phyloP scores from a whole-genome alignment of 1,140 invertebrate genomes.

The Trichogramma pretiosum region DNA sequence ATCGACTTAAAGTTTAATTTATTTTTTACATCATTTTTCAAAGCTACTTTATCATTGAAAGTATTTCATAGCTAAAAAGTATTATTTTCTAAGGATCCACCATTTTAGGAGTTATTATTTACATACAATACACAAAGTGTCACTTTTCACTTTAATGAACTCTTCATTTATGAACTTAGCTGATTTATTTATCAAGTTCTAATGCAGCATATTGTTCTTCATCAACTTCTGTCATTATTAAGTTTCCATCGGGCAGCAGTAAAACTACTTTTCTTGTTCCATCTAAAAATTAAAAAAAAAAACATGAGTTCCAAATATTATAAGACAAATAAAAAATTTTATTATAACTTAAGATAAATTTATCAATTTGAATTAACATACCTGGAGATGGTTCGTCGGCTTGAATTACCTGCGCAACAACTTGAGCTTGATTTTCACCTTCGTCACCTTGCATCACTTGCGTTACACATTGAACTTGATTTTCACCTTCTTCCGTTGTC shows the following conservation, averaged over 20 bases:
- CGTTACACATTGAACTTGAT: slow-evolving; percentile 63
- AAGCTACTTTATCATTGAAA: slow-evolving; percentile 14
- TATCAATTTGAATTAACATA: slow-evolving; percentile 34
- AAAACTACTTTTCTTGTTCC: slow-evolving; percentile 71
- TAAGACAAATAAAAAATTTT: not conserved
- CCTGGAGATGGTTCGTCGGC: slow-evolving; percentile 70
- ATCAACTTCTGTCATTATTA: slow-evolving; percentile 76
- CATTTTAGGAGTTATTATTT: slow-evolving; percentile 13
- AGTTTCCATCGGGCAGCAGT: slow-evolving; percentile 67
- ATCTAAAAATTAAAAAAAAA: slow-evolving; percentile 45
- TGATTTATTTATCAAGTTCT: slow-evolving; percentile 52
- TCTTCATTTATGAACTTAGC: not conserved
- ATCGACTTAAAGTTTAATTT: slow-evolving; percentile 19
- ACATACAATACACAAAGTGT: slow-evolving; percentile 19
- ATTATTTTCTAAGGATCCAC: slow-evolving; percentile 7
- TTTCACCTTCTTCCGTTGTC: slow-evolving; percentile 41
- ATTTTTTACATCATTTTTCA: slow-evolving; percentile 18
- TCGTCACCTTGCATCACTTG: slow-evolving; percentile 66
- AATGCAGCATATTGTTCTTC: slow-evolving; percentile 71
- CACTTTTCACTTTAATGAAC: slow-evolving; percentile 9
- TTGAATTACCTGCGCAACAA: slow-evolving; percentile 74
- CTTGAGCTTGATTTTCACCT: slow-evolving; percentile 52
- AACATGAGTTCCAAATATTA: slow-evolving; percentile 13
- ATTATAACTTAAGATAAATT: not conserved
- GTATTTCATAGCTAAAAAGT: slow-evolving; percentile 16